phyloP scores from a whole-genome alignment of 2,888 invertebrate species.

The Harmothoe impar region DNA sequence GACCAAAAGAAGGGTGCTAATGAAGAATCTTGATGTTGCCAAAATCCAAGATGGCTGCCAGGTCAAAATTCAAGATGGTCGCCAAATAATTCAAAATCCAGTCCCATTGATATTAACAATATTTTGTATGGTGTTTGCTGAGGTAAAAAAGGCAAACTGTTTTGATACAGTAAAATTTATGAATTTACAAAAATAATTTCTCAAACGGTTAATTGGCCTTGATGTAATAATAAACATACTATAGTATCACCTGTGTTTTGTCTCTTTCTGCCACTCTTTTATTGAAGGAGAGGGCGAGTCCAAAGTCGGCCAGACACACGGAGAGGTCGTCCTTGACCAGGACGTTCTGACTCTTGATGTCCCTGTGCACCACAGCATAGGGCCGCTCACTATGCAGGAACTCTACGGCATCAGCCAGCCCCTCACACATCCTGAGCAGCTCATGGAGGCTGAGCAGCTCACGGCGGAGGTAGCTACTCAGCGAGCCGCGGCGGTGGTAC shows the following conservation, averaged over 20 bases:
- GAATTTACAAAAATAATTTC: too few species aligned
- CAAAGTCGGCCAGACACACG: conserved; percentile 39
- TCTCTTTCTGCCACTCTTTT: not conserved
- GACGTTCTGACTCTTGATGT: conserved; percentile 50
- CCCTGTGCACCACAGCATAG: conserved; percentile 28
- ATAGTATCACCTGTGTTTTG: not conserved
- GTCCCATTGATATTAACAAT: too few species aligned
- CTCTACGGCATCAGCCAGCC: not conserved
- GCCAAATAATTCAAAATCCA: too few species aligned
- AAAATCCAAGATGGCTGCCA: too few species aligned
- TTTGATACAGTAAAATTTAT: too few species aligned
- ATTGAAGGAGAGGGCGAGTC: conserved; percentile 11
- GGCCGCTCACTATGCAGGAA: not conserved
- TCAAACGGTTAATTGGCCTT: too few species aligned
- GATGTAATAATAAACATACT: not conserved
- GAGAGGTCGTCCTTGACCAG: not conserved
- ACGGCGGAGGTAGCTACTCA: not conserved
- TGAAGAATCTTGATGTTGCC: too few species aligned
- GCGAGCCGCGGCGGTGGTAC: not conserved
- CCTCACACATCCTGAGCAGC: not conserved
- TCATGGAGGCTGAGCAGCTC: not conserved
- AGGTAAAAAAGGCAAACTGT: too few species aligned
- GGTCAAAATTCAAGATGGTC: too few species aligned
- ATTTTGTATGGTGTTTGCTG: too few species aligned
- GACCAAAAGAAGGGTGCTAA: too few species aligned